These are phyloP conservation scores for Drusus annulatus DNA, from an alignment of 1,140 invertebrate genomes.

Conservation along the genomic window DNA sequence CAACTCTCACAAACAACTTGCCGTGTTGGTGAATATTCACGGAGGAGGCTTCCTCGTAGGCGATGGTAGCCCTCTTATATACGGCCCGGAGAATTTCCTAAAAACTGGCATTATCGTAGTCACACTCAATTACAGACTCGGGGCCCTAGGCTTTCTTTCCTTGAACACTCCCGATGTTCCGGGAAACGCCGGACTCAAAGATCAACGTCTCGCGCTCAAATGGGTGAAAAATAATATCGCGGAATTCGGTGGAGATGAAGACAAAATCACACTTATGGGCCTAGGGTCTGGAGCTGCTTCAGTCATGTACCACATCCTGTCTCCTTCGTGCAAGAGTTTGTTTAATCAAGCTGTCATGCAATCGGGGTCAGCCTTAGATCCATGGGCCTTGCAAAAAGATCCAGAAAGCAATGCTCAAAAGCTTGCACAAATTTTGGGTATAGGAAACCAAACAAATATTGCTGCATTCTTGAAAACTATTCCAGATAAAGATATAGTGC, in stretches of 20 bases:
- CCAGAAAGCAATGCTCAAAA: slow-evolving; percentile 69
- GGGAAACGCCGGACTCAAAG: slow-evolving; percentile 59
- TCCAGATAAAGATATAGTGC: slow-evolving; percentile 54
- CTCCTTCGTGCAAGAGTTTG: slow-evolving; percentile 56
- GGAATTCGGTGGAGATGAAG: slow-evolving; percentile 67
- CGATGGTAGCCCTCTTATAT: slow-evolving; percentile 48
- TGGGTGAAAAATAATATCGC: slow-evolving; percentile 72
- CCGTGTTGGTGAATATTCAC: slow-evolving; percentile 53
- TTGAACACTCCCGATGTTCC: slow-evolving; percentile 67
- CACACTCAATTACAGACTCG: slow-evolving; percentile 69
- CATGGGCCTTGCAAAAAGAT: slow-evolving; percentile 72
- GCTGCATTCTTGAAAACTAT: slow-evolving; percentile 61
- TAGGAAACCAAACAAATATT: slow-evolving; percentile 60
- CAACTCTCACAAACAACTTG: slow-evolving; percentile 22
- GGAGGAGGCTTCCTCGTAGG: slow-evolving; percentile 65
- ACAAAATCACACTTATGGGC: slow-evolving; percentile 65
- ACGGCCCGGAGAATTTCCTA: slow-evolving; percentile 63
- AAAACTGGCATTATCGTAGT: slow-evolving; percentile 70
- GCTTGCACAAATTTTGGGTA: slow-evolving; percentile 71
- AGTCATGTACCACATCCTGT: slow-evolving; percentile 60
- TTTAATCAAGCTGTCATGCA: slow-evolving; percentile 63
- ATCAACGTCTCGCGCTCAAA: slow-evolving; percentile 57
- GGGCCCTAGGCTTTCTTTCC: slow-evolving; percentile 72
- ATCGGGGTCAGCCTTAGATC: slow-evolving; percentile 74
- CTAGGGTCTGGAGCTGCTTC: slow-evolving; percentile 53